A percentile compares a stretch with the other conserved stretches of the same genome.
Conservation (phyloP, 2,113 vertebrate species). For the Caloenas nicobarica region DNA sequence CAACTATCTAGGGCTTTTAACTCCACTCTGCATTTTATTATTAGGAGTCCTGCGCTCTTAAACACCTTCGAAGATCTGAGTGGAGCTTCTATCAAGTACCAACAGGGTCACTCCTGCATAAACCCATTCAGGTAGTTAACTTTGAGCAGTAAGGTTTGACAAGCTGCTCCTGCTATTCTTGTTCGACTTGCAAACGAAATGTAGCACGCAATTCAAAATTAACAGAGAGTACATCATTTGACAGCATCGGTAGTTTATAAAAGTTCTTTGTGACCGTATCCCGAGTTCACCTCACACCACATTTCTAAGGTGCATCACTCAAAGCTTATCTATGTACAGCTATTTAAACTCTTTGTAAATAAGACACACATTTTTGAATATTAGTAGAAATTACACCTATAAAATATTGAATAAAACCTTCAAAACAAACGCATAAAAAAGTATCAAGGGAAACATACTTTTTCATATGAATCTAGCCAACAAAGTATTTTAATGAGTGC, state of each 20-base stretch:
- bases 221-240: background rate
- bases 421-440: constrained; percentile 71
- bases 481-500: constrained; percentile 80
- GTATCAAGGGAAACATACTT: constrained; percentile 68
- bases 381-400: constrained; percentile 55
- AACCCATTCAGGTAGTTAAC: background rate
- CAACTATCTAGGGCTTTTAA: background rate
- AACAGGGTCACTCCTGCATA: background rate
- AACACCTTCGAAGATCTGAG: background rate
- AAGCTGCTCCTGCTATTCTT: background rate
- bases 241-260: background rate
- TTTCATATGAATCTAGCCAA: constrained; percentile 75
- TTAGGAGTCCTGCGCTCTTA: background rate
- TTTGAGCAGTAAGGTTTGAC: background rate
- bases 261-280: background rate
- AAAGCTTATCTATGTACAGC: background rate
- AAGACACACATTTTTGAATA: constrained; percentile 51
- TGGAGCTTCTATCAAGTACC: background rate
- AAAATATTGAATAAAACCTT: constrained; percentile 65
- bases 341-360: constrained; percentile 54
- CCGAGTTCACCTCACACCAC: background rate
- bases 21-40: no score
- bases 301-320: background rate
- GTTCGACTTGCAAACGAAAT: background rate
- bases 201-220: background rate